Evolutionary conservation across 2,797 vertebrate genomes (phyloP).

Genomic region (Sebastes iracundus): DNA sequence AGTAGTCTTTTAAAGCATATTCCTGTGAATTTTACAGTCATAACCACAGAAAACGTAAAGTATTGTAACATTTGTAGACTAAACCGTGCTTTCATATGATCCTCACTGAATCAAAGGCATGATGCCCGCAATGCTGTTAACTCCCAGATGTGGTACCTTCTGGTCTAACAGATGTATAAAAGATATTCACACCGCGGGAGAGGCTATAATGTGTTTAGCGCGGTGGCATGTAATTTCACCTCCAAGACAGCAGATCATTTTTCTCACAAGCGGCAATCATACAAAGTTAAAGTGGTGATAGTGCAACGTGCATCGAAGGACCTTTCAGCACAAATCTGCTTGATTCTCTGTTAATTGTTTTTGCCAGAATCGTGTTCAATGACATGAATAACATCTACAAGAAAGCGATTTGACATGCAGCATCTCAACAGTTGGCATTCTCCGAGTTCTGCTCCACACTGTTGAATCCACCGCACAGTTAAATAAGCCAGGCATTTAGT

Average conservation of each 20-base stretch:
- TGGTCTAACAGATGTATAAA: slow-evolving; percentile 68
- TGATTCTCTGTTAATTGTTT: not conserved
- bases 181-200: slow-evolving; percentile 52
- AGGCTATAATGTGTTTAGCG: slow-evolving; percentile 63
- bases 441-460: slow-evolving; percentile 3
- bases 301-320: not conserved
- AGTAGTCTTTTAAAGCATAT: not conserved
- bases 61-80: not conserved
- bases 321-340: not conserved
- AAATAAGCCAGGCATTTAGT: slow-evolving; percentile 38
- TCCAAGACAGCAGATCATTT: slow-evolving; percentile 25
- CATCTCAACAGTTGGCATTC: slow-evolving; percentile 40
- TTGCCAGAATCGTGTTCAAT: not conserved
- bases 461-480: slow-evolving; percentile 6
- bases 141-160: slow-evolving; percentile 67
- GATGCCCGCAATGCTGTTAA: slow-evolving; percentile 3
- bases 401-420: slow-evolving; percentile 6
- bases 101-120: slow-evolving; percentile 29
- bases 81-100: slow-evolving; percentile 9
- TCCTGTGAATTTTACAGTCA: not conserved
- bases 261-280: not conserved
- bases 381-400: not conserved
- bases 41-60: not conserved
- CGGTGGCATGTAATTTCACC: slow-evolving; percentile 59
- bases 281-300: not conserved